phyloP scores from a whole-genome alignment of 2,113 vertebrate species.

The Trachemys scripta region DNA sequence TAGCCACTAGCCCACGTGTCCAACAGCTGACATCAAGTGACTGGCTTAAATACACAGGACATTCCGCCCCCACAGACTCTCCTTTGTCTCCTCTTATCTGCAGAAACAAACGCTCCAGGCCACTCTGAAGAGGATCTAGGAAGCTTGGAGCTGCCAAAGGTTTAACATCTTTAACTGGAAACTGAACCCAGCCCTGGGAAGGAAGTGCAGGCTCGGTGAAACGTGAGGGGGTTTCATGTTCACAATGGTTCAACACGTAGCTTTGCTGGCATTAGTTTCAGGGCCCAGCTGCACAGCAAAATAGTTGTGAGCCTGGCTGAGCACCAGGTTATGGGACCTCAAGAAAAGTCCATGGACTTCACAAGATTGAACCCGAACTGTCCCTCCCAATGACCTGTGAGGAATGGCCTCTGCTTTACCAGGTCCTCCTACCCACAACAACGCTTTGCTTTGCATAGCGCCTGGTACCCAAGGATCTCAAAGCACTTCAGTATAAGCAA shows the following conservation, averaged over 20 bases:
- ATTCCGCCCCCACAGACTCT: neutral
- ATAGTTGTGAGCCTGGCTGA: neutral
- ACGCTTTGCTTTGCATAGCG: no score
- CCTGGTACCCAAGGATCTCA: neutral
- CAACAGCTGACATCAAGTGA: neutral
- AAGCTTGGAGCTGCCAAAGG: neutral
- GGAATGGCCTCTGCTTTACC: neutral
- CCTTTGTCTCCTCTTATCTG: neutral
- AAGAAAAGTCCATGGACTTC: neutral
- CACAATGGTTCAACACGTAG: neutral
- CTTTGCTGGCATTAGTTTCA: neutral
- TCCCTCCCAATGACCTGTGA: no score
- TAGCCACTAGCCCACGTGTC: neutral
- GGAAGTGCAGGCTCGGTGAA: neutral
- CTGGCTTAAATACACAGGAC: neutral
- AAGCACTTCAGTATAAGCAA: neutral
- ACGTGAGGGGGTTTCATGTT: neutral
- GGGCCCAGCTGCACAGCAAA: neutral
- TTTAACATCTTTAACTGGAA: neutral
- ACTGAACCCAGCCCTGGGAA: neutral
- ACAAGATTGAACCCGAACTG: neutral
- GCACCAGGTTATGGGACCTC: neutral
- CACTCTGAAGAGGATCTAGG: no score
- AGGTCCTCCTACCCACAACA: neutral
- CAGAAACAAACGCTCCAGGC: neutral